Evolutionary conservation across 2,888 invertebrate species (phyloP).

Genomic region (Trachelus iudaicus): DNA sequence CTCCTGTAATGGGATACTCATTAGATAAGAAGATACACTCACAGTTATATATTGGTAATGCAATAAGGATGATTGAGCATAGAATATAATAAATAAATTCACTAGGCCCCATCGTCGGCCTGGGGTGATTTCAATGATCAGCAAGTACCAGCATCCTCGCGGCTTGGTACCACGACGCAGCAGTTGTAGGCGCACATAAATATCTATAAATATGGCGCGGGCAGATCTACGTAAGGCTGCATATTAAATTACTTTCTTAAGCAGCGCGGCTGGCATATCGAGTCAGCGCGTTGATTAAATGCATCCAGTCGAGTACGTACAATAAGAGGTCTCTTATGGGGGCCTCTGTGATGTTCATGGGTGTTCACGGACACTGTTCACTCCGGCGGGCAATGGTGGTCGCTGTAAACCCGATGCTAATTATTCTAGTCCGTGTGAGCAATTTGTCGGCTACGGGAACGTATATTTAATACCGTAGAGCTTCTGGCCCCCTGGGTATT

Average conservation of each 20-base stretch:
- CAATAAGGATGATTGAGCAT: not conserved
- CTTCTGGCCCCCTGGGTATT: constrained; percentile 53
- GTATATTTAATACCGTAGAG: constrained; percentile 55
- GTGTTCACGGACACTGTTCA: not conserved
- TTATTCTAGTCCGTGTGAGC: constrained; percentile 61
- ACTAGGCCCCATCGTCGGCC: not conserved
- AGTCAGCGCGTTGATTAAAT: constrained; percentile 41
- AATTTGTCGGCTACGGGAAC: constrained; percentile 58
- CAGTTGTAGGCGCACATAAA: constrained; percentile 46
- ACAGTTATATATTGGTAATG: not conserved
- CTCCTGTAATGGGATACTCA: not conserved
- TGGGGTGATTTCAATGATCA: constrained; percentile 43
- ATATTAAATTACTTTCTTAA: constrained; percentile 61
- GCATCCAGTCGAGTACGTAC: constrained; percentile 20
- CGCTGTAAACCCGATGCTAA: constrained; percentile 48
- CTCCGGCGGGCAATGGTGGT: not conserved
- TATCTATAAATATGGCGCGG: constrained; percentile 55
- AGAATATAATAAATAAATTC: not conserved
- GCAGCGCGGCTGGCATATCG: constrained; percentile 36
- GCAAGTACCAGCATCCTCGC: constrained; percentile 4
- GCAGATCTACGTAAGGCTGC: constrained; percentile 48
- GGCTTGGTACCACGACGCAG: constrained; percentile 25
- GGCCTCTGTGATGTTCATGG: not conserved
- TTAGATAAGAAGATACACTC: not conserved
- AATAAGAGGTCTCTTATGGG: not conserved